phyloP scores from a whole-genome alignment of 2,113 vertebrate genomes.

The Corvus hawaiiensis region DNA sequence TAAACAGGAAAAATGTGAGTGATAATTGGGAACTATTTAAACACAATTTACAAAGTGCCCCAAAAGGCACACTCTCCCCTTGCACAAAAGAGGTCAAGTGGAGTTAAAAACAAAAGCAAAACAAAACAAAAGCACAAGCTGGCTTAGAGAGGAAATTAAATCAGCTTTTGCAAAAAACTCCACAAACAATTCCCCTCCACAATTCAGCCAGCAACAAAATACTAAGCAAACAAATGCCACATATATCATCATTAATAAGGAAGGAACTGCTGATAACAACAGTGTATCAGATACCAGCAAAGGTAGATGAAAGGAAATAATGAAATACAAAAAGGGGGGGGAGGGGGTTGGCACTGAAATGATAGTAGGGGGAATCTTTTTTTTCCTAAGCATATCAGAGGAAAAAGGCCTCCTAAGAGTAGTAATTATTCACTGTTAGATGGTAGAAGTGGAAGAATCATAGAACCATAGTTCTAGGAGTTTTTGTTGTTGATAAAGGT shows the following conservation, averaged over 20 bases:
- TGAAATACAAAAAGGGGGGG: background rate
- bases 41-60: slow-evolving; percentile 4
- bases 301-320: background rate
- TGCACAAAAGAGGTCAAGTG: slow-evolving; percentile 34
- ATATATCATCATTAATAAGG: background rate
- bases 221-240: background rate
- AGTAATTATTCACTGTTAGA: background rate
- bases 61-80: slow-evolving; percentile 27
- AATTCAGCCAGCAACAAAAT: slow-evolving; percentile 24
- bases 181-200: background rate
- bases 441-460: background rate
- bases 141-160: slow-evolving; percentile 41
- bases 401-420: background rate
- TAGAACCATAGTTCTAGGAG: background rate
- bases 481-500: background rate
- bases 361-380: background rate
- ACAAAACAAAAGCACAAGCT: slow-evolving; percentile 1
- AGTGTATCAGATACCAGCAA: background rate
- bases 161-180: slow-evolving; percentile 26
- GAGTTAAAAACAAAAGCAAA: slow-evolving; percentile 37
- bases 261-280: slow-evolving; percentile 35
- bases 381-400: background rate
- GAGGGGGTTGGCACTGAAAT: background rate
- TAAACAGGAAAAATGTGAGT: slow-evolving; percentile 44
- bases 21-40: slow-evolving; percentile 44